A percentile compares a stretch with the other conserved stretches of the same genome.
Conservation (phyloP, 2,113 vertebrate species). For the Pachypanchax playfairii region DNA sequence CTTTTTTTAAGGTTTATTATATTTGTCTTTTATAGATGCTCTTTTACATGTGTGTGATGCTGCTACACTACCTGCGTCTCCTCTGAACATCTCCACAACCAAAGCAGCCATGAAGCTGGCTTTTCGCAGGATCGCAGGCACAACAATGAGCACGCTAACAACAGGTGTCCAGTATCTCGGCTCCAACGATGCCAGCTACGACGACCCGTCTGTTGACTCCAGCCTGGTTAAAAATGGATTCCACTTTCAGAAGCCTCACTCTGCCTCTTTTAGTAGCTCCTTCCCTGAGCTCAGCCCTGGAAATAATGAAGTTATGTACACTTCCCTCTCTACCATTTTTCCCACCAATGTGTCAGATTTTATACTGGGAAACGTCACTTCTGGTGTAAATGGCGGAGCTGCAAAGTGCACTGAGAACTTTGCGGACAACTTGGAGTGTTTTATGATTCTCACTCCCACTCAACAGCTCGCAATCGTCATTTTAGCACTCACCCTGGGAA, state of each 20-base stretch:
- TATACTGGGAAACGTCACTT: conserved; percentile 84
- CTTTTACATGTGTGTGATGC: conserved; percentile 21
- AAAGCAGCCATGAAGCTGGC: conserved; percentile 88
- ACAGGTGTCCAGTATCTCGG: conserved; percentile 90
- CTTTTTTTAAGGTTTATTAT: too few species aligned
- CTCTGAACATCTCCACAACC: conserved; percentile 69
- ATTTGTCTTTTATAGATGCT: conserved; percentile 30
- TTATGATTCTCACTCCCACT: conserved; percentile 96
- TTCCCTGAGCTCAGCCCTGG: conserved; percentile 86
- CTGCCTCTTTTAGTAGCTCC: conserved; percentile 86
- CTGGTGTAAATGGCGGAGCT: conserved; percentile 79
- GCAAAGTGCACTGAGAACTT: conserved; percentile 93
- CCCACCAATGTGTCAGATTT: conserved; percentile 87
- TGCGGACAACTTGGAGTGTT: conserved; percentile 97
- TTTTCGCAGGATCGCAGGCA: conserved; percentile 89
- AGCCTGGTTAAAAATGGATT: conserved; percentile 84
- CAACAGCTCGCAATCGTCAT: conserved; percentile 93
- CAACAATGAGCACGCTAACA: conserved; percentile 90
- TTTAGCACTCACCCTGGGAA: conserved; percentile 91
- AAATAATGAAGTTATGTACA: conserved; percentile 82
- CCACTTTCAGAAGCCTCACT: conserved; percentile 86
- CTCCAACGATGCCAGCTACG: conserved; percentile 91
- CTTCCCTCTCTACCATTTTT: conserved; percentile 79
- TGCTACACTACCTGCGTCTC: conserved; percentile 9
- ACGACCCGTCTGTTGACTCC: conserved; percentile 84